A percentile compares a stretch with the other conserved stretches of the same genome.
Conservation (phyloP, 1,140 invertebrate species). For the Dicyema japonicum region DNA sequence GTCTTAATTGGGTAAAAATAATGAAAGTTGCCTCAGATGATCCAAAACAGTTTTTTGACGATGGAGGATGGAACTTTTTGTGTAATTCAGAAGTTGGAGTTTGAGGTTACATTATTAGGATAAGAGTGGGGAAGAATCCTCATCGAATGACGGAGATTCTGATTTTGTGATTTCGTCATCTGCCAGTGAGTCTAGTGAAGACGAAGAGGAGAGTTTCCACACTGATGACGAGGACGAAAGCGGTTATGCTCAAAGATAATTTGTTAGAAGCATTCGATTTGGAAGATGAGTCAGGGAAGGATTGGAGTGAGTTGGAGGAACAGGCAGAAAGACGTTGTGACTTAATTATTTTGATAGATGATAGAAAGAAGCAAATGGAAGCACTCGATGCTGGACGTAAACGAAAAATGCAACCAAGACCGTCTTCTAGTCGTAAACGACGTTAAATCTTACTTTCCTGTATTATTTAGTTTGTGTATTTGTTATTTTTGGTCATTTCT, state of each 20-base stretch:
- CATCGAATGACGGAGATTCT: slow-evolving; percentile 1
- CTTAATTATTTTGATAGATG: too few relatives aligned
- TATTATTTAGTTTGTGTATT: too few relatives aligned
- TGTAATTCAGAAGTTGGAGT: slow-evolving; percentile 36
- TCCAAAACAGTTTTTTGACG: slow-evolving; percentile 86
- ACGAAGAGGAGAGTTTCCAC: background rate
- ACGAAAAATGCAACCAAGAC: too few relatives aligned
- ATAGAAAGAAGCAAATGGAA: too few relatives aligned
- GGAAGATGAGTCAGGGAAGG: slow-evolving; percentile 1
- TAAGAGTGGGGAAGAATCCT: slow-evolving; percentile 1
- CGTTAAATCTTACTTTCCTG: too few relatives aligned
- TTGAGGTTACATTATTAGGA: background rate
- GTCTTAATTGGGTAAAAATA: slow-evolving; percentile 90
- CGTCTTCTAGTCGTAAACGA: too few relatives aligned
- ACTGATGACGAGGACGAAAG: slow-evolving; percentile 1
- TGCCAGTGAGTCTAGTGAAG: background rate
- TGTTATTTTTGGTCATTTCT: too few relatives aligned
- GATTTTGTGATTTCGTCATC: background rate
- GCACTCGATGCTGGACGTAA: too few relatives aligned
- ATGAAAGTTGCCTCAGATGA: slow-evolving; percentile 99
- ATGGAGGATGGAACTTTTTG: slow-evolving; percentile 85
- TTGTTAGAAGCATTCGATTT: background rate
- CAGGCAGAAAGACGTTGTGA: too few relatives aligned
- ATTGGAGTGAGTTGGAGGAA: slow-evolving; percentile 3
- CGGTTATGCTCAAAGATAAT: background rate